These are phyloP conservation scores for Amiota minor DNA, from an alignment of 2,888 invertebrate genomes.

Conservation along the genomic window DNA sequence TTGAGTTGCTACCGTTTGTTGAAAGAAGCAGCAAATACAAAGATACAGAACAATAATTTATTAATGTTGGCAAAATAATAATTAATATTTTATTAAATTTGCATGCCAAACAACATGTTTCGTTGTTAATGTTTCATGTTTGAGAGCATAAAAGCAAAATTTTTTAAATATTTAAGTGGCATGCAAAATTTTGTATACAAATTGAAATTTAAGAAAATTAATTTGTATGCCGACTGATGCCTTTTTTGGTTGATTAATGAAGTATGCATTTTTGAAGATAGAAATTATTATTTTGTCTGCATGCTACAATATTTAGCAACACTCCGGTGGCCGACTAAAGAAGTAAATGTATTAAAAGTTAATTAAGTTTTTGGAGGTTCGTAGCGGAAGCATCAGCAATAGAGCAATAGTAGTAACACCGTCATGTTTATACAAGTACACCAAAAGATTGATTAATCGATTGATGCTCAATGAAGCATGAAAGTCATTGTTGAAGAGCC, in stretches of 20 bases:
- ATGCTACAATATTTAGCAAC: neutral
- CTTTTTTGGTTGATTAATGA: conserved; percentile 9
- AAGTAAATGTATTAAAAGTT: neutral
- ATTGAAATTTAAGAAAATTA: no score
- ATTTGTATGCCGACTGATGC: no score
- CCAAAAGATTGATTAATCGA: no score
- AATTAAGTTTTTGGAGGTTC: conserved; percentile 8
- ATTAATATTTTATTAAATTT: no score
- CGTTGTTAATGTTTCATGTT: conserved; percentile 44
- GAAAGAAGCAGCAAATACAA: no score
- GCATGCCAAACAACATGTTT: no score
- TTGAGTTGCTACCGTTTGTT: no score
- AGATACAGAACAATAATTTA: no score
- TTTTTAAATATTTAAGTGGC: conserved; percentile 30
- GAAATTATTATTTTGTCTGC: neutral
- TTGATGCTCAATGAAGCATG: conserved; percentile 56
- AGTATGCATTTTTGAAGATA: neutral
- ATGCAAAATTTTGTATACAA: no score
- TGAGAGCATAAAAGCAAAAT: conserved; percentile 36
- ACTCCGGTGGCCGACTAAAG: neutral
- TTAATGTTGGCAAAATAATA: no score
- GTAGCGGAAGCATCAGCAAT: conserved; percentile 19
- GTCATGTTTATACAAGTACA: neutral
- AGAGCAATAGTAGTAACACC: neutral
- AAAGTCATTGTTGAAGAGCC: conserved; percentile 55